Evolutionary conservation across 2,797 vertebrate genomes (phyloP).

Genomic region (Harpagifer antarcticus): DNA sequence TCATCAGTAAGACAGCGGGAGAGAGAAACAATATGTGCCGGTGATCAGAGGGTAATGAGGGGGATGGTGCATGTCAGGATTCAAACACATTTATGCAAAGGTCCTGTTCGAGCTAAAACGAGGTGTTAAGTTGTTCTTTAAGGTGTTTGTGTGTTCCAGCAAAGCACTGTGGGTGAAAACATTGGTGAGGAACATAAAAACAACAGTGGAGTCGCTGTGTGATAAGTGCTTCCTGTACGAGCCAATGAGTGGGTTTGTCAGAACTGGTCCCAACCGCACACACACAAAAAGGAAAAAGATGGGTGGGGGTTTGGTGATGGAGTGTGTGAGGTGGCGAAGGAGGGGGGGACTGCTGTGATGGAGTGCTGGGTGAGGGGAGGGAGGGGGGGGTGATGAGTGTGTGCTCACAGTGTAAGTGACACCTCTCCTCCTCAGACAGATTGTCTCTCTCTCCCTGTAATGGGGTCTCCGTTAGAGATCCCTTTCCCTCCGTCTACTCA

Average conservation of each 20-base stretch:
- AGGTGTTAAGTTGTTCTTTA: background rate
- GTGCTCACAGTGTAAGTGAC: slow-evolving; percentile 84
- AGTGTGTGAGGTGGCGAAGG: slow-evolving; percentile 52
- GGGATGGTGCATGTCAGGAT: background rate
- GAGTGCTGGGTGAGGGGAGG: slow-evolving; percentile 51
- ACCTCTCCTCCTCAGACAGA: slow-evolving; percentile 86
- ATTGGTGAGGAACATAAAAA: background rate
- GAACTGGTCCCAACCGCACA: slow-evolving; percentile 35
- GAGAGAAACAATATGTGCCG: background rate
- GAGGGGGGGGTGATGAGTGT: slow-evolving; percentile 82
- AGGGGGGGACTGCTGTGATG: slow-evolving; percentile 49
- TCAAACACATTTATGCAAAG: background rate
- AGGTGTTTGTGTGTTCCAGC: background rate
- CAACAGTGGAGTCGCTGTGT: slow-evolving; percentile 13
- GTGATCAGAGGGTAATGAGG: background rate
- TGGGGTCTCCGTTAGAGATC: slow-evolving; percentile 76
- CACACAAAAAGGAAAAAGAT: slow-evolving; percentile 26
- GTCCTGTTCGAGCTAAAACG: background rate
- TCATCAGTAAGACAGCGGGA: background rate
- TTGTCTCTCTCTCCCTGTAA: slow-evolving; percentile 80
- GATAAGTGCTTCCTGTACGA: slow-evolving; percentile 55
- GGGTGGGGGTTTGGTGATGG: slow-evolving; percentile 61
- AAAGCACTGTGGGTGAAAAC: background rate
- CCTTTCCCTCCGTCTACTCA: slow-evolving; percentile 44
- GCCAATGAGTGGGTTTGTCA: slow-evolving; percentile 52